A percentile compares a stretch with the other conserved stretches of the same genome.
Conservation (phyloP, 1,140 invertebrate species). For the Platorchestia sp. region DNA sequence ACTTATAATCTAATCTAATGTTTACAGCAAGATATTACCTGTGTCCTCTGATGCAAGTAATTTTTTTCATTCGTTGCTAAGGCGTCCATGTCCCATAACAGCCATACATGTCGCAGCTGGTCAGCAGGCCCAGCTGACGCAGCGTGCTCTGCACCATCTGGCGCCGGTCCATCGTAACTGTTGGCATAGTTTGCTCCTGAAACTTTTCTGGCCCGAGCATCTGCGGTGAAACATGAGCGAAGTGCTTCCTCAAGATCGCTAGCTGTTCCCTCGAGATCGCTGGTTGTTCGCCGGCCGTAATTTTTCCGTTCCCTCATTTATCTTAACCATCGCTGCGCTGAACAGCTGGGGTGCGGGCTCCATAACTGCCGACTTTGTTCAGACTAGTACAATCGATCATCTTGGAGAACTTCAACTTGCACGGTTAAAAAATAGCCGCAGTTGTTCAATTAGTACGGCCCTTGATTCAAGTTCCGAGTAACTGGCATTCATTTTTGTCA, state of each 20-base stretch:
- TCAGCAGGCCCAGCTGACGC: background rate
- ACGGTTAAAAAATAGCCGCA: no score
- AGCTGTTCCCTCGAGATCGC: background rate
- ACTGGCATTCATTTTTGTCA: no score
- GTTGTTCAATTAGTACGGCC: no score
- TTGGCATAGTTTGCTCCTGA: conserved; percentile 21
- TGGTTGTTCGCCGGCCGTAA: background rate
- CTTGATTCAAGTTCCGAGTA: no score
- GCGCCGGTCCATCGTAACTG: background rate
- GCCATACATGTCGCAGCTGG: background rate
- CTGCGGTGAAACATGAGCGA: background rate
- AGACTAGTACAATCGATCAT: no score
- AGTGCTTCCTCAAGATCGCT: background rate
- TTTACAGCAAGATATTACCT: no score
- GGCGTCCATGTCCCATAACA: background rate
- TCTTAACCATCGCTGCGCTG: background rate
- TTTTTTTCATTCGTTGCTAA: background rate
- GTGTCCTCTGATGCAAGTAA: no score
- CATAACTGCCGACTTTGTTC: background rate
- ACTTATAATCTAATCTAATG: no score
- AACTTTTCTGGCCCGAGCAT: background rate
- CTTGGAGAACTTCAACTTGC: no score
- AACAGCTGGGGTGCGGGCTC: background rate
- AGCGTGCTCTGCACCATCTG: background rate
- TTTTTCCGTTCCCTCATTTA: background rate